Evolutionary conservation across 2,113 vertebrate species (phyloP).

Genomic region (Pseudorectes ferrugineus): DNA sequence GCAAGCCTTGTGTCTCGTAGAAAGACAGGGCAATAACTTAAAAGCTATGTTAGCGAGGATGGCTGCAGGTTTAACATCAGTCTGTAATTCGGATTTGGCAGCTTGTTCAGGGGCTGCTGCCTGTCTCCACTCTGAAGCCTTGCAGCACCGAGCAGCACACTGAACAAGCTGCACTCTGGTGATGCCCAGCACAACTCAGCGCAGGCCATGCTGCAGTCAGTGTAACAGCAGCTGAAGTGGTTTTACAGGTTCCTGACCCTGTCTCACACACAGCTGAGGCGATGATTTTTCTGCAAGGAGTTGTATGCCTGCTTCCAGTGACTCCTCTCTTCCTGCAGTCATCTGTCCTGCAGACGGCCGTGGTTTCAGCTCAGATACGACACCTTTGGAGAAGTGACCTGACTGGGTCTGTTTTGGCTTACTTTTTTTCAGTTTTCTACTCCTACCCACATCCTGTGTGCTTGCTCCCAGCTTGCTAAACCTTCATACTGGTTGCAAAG

Average conservation of each 20-base stretch:
- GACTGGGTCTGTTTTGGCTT: background rate
- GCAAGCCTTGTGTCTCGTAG: accelerated
- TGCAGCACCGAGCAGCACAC: accelerated
- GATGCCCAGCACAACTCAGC: background rate
- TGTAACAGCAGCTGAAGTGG: background rate
- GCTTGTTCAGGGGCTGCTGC: too few relatives aligned
- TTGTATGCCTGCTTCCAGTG: background rate
- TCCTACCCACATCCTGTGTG: background rate
- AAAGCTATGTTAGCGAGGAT: background rate
- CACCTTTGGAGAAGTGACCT: background rate
- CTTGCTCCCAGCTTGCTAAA: background rate
- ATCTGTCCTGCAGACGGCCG: background rate
- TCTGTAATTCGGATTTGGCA: background rate
- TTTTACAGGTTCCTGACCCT: background rate
- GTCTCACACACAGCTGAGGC: background rate
- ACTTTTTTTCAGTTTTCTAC: background rate
- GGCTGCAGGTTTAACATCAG: background rate
- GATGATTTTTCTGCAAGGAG: background rate
- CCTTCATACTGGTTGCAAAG: background rate
- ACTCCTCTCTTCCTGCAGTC: background rate
- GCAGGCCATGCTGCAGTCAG: accelerated
- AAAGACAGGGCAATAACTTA: background rate
- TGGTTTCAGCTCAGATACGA: background rate
- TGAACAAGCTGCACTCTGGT: too few relatives aligned
- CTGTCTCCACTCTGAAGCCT: background rate